Base-by-base conservation (phyloP, 2,888 invertebrate species). In the Actias luna region DNA sequence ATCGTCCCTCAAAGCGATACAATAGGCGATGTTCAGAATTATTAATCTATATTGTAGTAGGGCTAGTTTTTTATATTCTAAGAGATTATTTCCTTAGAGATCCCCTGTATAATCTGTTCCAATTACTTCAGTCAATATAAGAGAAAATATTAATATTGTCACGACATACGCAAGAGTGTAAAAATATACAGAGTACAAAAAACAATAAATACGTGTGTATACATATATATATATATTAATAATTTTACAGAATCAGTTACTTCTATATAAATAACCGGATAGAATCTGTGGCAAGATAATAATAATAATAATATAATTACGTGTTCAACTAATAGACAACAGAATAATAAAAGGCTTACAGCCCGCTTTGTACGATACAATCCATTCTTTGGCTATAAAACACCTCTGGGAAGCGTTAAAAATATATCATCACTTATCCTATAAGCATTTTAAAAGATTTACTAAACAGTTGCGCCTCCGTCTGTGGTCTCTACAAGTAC, bases 331-430 rank as follows among this genome's bases (percentile, higher is more conserved):
- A 79, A 80, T 74, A 75, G 76, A 82, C 78, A 80, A 82, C 76
- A 75, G 76, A 76, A 72, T 71, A 69, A n/a, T n/a, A n/a, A n/a
- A 69, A 69, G 87, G 87, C 87, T 87, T 80, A 74, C 72, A 88
- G 86, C 87, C n/a, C 86, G 76, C 73, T 84, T 83, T 85, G 85
- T 87, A 87, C 87, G 82, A 73, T 75, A 75, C 76, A 77, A 76
- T 78, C 80, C 79, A 74, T 73, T 88, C 89, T 90, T 90, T 90
- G 90, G 89, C 85, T 84, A 77, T 73, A 74, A 73, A 80, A 84
- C 85, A 82, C 87, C 84, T 87, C 85, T 87, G 79, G 73, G 84
- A 89, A 89, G 90, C 90, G 87, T 87, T n/a, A 83, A 80, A 46
- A 79, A 80, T 82, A 83, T 82, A 78, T 75, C 74, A 33, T 33